Conservation (phyloP, 2,797 vertebrate species). For the Mormyrus hasselquistii region DNA sequence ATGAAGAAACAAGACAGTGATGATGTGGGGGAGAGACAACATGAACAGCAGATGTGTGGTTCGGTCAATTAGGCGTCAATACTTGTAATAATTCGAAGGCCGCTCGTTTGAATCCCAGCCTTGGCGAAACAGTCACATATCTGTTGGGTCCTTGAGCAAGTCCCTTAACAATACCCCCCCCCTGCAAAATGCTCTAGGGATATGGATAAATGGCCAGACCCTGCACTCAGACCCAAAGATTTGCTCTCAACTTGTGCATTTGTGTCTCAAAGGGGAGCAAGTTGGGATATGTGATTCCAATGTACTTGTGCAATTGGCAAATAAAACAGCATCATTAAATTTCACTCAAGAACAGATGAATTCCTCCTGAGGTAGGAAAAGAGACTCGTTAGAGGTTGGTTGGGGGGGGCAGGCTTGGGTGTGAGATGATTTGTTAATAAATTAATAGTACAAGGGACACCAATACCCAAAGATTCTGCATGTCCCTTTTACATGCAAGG, state of each 20-base stretch:
- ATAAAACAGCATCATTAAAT: not conserved
- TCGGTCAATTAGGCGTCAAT: not conserved
- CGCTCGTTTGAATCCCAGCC: not conserved
- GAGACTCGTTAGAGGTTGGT: not conserved
- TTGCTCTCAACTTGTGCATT: not conserved
- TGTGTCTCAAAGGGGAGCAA: not conserved
- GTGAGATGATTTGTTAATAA: not conserved
- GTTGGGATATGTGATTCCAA: not conserved
- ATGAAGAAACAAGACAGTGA: slow-evolving; percentile 39
- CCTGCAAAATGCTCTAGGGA: not conserved
- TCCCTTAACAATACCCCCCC: not conserved
- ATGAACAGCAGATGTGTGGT: not conserved
- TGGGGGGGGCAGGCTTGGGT: not conserved
- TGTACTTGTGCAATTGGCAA: not conserved
- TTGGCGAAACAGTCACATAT: not conserved
- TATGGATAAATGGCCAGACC: not conserved
- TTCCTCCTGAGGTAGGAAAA: not conserved
- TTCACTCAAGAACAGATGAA: not conserved
- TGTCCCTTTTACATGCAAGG: no score
- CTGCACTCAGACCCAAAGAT: not conserved
- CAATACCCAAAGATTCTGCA: not conserved
- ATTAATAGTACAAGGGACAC: not conserved
- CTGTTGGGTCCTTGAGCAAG: not conserved
- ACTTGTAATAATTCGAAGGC: not conserved
- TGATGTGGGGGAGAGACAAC: not conserved